These are phyloP conservation scores for Smutsia temminckii DNA, from an alignment of 2,797 vertebrate species.

Conservation along the genomic window DNA sequence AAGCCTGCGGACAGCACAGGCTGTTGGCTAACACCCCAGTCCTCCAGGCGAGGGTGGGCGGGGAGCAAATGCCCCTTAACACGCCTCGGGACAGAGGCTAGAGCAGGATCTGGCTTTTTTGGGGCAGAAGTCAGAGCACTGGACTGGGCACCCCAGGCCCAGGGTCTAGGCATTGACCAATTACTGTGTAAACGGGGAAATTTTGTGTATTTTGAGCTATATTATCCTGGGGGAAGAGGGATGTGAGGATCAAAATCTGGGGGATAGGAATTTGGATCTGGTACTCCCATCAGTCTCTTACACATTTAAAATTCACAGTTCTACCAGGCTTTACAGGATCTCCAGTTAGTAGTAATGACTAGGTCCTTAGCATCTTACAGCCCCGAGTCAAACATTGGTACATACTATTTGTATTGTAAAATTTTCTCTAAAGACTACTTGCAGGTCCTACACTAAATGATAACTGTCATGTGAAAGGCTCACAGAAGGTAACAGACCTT, in stretches of 20 bases:
- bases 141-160: not conserved
- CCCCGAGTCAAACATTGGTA: not conserved
- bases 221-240: not conserved
- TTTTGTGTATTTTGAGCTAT: not conserved
- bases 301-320: constrained; percentile 18
- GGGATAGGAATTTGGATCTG: not conserved
- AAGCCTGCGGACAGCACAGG: not conserved
- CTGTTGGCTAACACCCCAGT: not conserved
- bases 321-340: not conserved
- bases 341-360: not conserved
- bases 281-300: not conserved
- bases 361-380: not conserved
- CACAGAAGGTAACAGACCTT: not conserved
- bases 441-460: not conserved
- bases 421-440: not conserved
- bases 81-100: not conserved
- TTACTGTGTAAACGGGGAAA: not conserved
- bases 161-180: not conserved
- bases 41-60: not conserved
- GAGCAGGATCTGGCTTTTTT: not conserved
- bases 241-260: not conserved
- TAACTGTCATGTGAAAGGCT: not conserved
- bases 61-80: not conserved
- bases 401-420: not conserved
- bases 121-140: not conserved